Conservation (phyloP, 2,888 invertebrate species). For the Eucera pruinosa region DNA sequence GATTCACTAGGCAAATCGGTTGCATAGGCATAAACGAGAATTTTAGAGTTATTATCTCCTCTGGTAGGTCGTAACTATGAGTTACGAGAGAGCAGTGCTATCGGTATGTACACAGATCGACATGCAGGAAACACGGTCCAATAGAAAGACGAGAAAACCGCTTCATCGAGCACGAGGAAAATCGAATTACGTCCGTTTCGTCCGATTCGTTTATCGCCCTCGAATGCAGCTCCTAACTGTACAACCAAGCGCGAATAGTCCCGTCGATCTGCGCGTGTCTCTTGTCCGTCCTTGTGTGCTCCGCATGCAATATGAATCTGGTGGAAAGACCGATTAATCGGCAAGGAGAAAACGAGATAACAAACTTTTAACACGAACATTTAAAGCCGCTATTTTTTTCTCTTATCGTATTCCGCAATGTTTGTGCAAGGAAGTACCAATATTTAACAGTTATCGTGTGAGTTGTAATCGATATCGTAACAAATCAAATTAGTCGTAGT, state of each 20-base stretch:
- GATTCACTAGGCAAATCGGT: conserved; percentile 44
- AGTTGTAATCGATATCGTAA: too few species aligned
- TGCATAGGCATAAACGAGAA: conserved; percentile 44
- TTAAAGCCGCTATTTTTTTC: not conserved
- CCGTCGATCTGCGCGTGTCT: conserved; percentile 29
- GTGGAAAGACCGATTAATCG: conserved; percentile 4
- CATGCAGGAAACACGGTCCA: conserved; percentile 39
- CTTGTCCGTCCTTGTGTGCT: conserved; percentile 24
- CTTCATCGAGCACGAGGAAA: conserved; percentile 52
- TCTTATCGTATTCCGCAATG: not conserved
- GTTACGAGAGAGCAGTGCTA: conserved; percentile 34
- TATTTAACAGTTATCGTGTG: too few species aligned
- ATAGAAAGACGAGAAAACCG: conserved; percentile 49
- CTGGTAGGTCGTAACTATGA: conserved; percentile 52
- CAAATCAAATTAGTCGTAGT: too few species aligned
- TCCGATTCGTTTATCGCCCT: conserved; percentile 62
- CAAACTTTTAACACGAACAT: conserved; percentile 3
- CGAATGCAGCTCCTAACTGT: conserved; percentile 58
- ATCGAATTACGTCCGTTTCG: conserved; percentile 63
- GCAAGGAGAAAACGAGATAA: conserved; percentile 7
- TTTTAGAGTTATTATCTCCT: conserved; percentile 58
- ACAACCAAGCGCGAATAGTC: conserved; percentile 55
- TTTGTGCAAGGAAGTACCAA: not conserved
- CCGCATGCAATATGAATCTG: conserved; percentile 34
- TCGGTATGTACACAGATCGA: conserved; percentile 33